phyloP scores from a whole-genome alignment of 2,888 invertebrate genomes.

The Limenitis camilla region DNA sequence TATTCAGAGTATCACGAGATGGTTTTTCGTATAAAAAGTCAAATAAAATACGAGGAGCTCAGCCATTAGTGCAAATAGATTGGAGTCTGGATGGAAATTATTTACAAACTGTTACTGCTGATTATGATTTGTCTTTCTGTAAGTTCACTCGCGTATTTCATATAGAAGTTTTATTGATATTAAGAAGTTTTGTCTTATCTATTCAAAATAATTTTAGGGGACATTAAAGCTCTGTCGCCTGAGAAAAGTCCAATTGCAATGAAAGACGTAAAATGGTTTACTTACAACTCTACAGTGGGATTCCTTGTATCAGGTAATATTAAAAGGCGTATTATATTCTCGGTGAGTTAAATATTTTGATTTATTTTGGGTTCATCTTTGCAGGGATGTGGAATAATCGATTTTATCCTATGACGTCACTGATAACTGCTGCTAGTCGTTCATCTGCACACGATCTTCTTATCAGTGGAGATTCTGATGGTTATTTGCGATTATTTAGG shows the following conservation, averaged over 20 bases:
- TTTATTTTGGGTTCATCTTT: conserved; percentile 22
- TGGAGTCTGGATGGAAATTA: conserved; percentile 94
- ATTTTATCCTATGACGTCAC: conserved; percentile 88
- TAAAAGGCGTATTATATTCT: background rate
- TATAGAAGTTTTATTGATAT: background rate
- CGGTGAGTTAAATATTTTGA: background rate
- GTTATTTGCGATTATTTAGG: conserved; percentile 88
- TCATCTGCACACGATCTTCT: conserved; percentile 89
- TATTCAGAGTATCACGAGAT: conserved; percentile 88
- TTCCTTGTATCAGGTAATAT: conserved; percentile 87
- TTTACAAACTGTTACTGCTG: conserved; percentile 91
- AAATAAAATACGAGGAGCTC: conserved; percentile 89
- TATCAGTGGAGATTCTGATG: conserved; percentile 91
- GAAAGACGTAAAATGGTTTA: conserved; percentile 93
- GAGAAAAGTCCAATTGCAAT: conserved; percentile 92
- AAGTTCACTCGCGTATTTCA: conserved; percentile 50
- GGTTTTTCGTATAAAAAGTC: conserved; percentile 93
- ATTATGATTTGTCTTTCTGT: conserved; percentile 92
- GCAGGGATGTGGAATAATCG: conserved; percentile 92
- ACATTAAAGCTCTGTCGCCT: conserved; percentile 88
- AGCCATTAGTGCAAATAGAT: conserved; percentile 89
- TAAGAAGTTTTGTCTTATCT: background rate
- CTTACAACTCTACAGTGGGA: conserved; percentile 90
- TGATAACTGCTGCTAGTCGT: conserved; percentile 86
- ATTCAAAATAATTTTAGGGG: conserved; percentile 76